Percentiles rank a stretch among this genome's conserved stretches.
Evolutionary conservation across 1,140 invertebrate species (phyloP).

Genomic region (Delia radicum): DNA sequence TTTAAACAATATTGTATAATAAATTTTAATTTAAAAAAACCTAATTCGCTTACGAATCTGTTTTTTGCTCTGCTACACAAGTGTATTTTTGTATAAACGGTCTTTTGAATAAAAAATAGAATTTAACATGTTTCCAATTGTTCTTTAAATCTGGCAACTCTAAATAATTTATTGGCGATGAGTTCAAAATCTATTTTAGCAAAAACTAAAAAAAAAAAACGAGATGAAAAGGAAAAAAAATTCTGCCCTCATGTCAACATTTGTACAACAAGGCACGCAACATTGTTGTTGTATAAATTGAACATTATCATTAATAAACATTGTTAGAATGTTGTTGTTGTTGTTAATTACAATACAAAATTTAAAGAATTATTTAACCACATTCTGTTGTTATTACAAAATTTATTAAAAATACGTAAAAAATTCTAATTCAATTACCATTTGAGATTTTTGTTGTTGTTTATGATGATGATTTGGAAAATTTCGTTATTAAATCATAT

Average conservation of each 20-base stretch:
- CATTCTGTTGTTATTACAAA: background rate
- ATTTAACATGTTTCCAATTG: too few relatives aligned
- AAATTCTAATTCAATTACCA: background rate
- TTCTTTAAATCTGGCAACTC: background rate
- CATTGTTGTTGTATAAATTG: background rate
- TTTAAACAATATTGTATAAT: too few relatives aligned
- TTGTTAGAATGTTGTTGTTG: background rate
- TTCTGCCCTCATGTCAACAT: background rate
- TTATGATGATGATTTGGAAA: background rate
- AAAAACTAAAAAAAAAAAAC: background rate
- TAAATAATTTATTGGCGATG: background rate
- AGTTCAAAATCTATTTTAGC: background rate
- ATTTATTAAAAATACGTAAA: background rate
- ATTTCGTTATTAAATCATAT: background rate
- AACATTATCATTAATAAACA: background rate
- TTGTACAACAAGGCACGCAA: background rate
- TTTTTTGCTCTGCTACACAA: too few relatives aligned
- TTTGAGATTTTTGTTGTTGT: constrained; percentile 10
- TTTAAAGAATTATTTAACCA: background rate
- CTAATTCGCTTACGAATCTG: too few relatives aligned
- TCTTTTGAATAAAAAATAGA: too few relatives aligned
- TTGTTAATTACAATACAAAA: background rate
- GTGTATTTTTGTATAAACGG: too few relatives aligned
- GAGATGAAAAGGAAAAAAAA: background rate
- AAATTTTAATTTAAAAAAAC: too few relatives aligned